Conservation (phyloP, 1,140 invertebrate genomes). For the Caenorhabditis briggsae region DNA sequence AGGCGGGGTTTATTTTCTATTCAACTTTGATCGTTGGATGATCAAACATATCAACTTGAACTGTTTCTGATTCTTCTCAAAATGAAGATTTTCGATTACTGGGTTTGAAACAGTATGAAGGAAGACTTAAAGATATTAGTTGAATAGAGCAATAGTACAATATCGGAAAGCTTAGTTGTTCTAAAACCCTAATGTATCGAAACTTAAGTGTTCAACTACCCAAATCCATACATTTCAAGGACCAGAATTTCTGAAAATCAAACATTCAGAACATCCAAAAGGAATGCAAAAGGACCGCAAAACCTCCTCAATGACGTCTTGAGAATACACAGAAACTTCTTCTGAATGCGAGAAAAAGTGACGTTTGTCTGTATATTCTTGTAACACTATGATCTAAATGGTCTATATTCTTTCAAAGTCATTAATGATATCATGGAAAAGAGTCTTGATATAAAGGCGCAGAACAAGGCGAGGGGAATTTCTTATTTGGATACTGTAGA, state of each 20-base stretch:
- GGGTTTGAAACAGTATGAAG: too few species aligned
- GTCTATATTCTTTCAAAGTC: slow-evolving; percentile 12
- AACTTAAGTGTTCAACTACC: too few species aligned
- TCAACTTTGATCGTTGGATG: slow-evolving; percentile 28
- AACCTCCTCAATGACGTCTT: neutral
- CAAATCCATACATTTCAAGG: neutral
- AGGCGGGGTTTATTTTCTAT: neutral
- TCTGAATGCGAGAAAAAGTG: neutral
- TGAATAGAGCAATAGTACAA: too few species aligned
- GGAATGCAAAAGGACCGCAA: slow-evolving; percentile 3
- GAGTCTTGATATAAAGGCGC: slow-evolving; percentile 20
- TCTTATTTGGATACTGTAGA: too few species aligned
- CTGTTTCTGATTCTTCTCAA: too few species aligned
- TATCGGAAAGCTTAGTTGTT: too few species aligned
- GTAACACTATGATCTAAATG: slow-evolving; percentile 45
- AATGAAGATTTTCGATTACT: too few species aligned
- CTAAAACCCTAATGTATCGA: too few species aligned
- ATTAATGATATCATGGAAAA: slow-evolving; percentile 32
- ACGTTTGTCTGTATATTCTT: slow-evolving; percentile 10
- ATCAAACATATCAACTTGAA: neutral
- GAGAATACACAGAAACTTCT: slow-evolving; percentile 31
- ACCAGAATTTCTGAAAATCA: neutral
- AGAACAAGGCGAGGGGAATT: neutral
- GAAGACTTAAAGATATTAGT: too few species aligned
- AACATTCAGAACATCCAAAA: neutral